Conservation (phyloP, 2,888 invertebrate genomes). For the Apamea epomidion region DNA sequence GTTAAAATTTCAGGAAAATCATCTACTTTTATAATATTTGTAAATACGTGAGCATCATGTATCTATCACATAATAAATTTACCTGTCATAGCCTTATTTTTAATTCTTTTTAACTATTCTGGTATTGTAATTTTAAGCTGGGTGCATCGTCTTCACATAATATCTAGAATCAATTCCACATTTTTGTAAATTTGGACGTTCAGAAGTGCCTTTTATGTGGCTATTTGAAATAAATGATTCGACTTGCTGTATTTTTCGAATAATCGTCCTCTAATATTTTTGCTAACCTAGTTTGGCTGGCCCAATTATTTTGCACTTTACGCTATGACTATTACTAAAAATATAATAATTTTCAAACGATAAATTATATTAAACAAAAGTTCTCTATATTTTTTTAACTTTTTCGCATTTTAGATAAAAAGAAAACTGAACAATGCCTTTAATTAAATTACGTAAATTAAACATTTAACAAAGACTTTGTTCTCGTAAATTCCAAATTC, state of each 20-base stretch:
- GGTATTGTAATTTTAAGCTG: no score
- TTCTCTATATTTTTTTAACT: neutral
- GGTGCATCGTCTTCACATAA: no score
- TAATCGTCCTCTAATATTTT: neutral
- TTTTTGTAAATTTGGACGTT: neutral
- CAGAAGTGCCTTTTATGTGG: neutral
- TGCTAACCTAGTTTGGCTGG: neutral
- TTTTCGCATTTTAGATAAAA: constrained; percentile 34
- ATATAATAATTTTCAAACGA: neutral
- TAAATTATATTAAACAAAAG: constrained; percentile 2
- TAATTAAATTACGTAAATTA: constrained; percentile 52
- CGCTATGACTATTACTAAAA: neutral
- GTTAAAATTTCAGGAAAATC: no score
- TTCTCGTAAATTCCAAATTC: constrained; percentile 33
- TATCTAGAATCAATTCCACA: neutral
- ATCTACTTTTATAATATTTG: no score
- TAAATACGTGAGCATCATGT: no score
- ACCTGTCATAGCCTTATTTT: no score
- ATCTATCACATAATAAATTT: no score
- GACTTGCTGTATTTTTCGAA: neutral
- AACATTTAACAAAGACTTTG: constrained; percentile 44
- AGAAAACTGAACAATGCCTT: constrained; percentile 28
- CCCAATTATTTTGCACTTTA: neutral
- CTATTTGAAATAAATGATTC: neutral
- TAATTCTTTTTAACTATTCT: no score